Percentiles rank a stretch among this genome's conserved stretches.
phyloP scores from a whole-genome alignment of 1,140 invertebrate species.

The Heliconius melpomene region DNA sequence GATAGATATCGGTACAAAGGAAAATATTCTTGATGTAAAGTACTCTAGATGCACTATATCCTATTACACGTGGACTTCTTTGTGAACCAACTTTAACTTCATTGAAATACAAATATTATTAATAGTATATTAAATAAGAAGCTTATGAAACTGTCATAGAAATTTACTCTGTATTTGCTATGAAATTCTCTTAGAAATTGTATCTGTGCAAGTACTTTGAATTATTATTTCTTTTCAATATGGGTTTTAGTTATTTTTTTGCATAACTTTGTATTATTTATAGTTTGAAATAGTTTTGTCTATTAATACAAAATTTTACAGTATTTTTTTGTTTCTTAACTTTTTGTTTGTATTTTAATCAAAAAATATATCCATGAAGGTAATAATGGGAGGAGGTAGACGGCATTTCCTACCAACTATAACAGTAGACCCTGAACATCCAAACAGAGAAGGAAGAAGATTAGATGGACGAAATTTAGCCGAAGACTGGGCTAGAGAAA shows the following conservation, averaged over 20 bases:
- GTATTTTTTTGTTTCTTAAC: background rate
- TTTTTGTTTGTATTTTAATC: background rate
- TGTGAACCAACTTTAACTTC: background rate
- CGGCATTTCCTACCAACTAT: conserved; percentile 85
- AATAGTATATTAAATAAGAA: background rate
- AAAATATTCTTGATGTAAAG: background rate
- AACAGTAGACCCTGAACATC: conserved; percentile 83
- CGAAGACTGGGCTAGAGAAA: conserved; percentile 86
- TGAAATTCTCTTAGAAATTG: background rate
- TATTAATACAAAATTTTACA: background rate
- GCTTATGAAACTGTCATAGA: background rate
- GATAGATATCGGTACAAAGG: no score
- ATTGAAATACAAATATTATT: conserved; percentile 2
- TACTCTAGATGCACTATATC: background rate
- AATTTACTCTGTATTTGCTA: background rate
- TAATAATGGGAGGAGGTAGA: conserved; percentile 85
- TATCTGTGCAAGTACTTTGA: background rate
- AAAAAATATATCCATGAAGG: conserved; percentile 55
- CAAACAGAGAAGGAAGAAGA: conserved; percentile 82
- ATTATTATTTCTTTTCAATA: background rate
- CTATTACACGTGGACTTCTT: background rate
- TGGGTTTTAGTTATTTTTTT: background rate
- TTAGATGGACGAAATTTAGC: conserved; percentile 87
- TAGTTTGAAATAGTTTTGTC: background rate
- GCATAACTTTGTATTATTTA: background rate